phyloP scores from a whole-genome alignment of 2,888 invertebrate species.

The Parnassius orleans region DNA sequence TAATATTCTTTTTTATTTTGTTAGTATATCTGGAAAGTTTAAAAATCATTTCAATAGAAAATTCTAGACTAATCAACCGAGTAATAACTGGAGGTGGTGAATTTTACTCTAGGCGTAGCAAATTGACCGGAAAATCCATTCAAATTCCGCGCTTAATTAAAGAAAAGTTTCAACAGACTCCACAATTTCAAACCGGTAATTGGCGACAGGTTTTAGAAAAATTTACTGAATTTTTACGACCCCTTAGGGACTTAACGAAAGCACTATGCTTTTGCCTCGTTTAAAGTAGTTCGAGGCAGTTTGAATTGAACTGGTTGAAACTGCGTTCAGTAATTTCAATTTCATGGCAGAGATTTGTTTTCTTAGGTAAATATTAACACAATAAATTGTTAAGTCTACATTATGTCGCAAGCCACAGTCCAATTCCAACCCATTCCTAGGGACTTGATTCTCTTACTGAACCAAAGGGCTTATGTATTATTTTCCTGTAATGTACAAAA shows the following conservation, averaged over 20 bases:
- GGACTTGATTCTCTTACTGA: too few relatives aligned
- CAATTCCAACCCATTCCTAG: too few relatives aligned
- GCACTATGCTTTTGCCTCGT: slow-evolving; percentile 13
- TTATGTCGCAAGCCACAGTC: too few relatives aligned
- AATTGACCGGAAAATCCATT: slow-evolving; percentile 27
- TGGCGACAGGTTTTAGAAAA: slow-evolving; percentile 33
- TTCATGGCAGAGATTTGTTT: slow-evolving; percentile 1
- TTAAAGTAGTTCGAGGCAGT: slow-evolving; percentile 25
- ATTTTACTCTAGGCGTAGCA: slow-evolving; percentile 14
- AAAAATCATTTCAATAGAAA: slow-evolving; percentile 19
- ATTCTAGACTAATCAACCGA: slow-evolving; percentile 25
- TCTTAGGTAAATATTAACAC: background rate
- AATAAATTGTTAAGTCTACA: background rate
- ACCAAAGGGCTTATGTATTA: too few relatives aligned
- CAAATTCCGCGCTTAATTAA: slow-evolving; percentile 25
- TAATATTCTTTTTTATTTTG: background rate
- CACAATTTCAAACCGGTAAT: slow-evolving; percentile 29
- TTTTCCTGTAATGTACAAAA: too few relatives aligned
- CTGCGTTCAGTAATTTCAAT: slow-evolving; percentile 14
- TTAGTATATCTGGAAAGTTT: background rate
- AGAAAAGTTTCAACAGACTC: slow-evolving; percentile 27
- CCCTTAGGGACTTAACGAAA: slow-evolving; percentile 20
- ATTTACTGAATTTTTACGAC: slow-evolving; percentile 20
- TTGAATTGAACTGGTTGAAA: slow-evolving; percentile 17
- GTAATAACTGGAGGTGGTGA: slow-evolving; percentile 21